Percentiles rank a stretch among this genome's conserved stretches.
Conservation (phyloP, 2,113 vertebrate genomes). For the Circaetus cinerascens region DNA sequence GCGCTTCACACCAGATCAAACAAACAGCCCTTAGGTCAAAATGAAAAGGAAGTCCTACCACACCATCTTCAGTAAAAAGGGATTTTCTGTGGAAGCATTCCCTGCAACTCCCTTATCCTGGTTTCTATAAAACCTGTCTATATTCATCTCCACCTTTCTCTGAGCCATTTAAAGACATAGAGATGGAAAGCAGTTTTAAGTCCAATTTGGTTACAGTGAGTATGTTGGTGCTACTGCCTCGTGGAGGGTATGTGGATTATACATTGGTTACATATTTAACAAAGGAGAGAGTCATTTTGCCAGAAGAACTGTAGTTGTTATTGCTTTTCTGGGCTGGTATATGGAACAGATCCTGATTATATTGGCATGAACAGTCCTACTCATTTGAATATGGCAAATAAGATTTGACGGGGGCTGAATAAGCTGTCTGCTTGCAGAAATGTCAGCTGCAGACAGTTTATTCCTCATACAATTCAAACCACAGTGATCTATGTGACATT, state of each 20-base stretch:
- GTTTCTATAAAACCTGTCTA: neutral
- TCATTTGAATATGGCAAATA: neutral
- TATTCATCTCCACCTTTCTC: neutral
- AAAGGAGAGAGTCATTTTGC: neutral
- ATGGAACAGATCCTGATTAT: neutral
- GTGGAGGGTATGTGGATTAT: accelerated
- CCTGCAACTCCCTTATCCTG: neutral
- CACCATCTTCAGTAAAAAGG: neutral
- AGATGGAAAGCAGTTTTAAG: neutral
- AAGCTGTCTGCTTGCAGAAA: constrained; percentile 2
- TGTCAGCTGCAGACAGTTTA: neutral
- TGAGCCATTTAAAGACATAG: neutral
- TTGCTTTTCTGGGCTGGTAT: neutral
- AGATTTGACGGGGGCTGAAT: neutral
- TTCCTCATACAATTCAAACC: neutral
- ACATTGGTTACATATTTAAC: neutral
- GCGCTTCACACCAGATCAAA: neutral
- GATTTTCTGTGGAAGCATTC: neutral
- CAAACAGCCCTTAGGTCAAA: neutral
- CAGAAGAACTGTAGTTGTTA: neutral
- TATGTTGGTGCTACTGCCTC: neutral
- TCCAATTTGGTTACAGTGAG: neutral
- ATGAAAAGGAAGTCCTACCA: neutral
- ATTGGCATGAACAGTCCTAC: neutral
- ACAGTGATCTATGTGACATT: neutral